Conservation (phyloP, 53 echinoderm and acorn worm species). For the Stichopus horrens region DNA sequence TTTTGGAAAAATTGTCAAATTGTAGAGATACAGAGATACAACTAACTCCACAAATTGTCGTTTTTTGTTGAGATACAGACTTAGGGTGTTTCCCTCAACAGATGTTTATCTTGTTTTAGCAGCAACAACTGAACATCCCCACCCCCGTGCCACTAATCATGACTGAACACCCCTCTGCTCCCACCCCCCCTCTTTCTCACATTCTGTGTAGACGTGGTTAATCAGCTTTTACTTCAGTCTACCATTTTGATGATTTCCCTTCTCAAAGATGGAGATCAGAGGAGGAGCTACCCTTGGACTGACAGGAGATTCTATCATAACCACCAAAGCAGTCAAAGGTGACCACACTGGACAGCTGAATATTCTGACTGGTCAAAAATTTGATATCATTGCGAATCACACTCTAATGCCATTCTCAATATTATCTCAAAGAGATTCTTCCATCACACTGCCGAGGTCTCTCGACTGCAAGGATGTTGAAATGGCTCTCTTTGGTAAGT, state of each 20-base stretch:
- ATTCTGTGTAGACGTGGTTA: no score
- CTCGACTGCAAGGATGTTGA: conserved; percentile 86
- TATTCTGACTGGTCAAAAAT: conserved; percentile 55
- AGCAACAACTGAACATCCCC: no score
- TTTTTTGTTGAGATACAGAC: no score
- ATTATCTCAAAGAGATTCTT: conserved; percentile 50
- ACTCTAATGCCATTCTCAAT: conserved; percentile 74
- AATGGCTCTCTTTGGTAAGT: conserved; percentile 65
- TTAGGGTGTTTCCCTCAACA: no score
- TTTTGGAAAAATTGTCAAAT: no score
- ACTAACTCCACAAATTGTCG: no score
- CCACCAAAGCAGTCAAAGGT: conserved; percentile 55
- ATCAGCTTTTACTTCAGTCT: not conserved
- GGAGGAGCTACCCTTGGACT: conserved; percentile 62
- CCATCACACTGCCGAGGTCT: conserved; percentile 58
- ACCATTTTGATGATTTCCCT: not conserved
- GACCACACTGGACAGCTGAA: conserved; percentile 76
- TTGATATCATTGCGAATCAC: conserved; percentile 49
- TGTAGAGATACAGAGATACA: no score
- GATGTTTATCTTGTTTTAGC: no score
- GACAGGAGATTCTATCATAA: conserved; percentile 11
- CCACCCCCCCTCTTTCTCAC: no score
- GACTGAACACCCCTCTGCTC: no score
- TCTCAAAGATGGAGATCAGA: conserved; percentile 54
- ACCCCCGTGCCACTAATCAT: no score